A percentile compares a stretch with the other conserved stretches of the same genome.
phyloP scores from a whole-genome alignment of 1,140 invertebrate species.

The Zaprionus taronus region DNA sequence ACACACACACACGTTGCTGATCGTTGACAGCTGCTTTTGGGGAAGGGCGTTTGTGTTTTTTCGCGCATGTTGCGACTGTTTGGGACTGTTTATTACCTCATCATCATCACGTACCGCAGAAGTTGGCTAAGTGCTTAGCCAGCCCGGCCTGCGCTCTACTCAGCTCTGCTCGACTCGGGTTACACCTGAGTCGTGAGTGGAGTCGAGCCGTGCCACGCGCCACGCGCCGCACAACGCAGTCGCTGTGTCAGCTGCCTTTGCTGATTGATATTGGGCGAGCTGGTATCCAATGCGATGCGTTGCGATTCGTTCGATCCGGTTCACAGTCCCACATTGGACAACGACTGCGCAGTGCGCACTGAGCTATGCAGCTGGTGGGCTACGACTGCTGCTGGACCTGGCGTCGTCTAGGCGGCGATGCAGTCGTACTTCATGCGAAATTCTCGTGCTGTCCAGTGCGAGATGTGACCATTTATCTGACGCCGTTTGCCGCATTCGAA shows the following conservation, averaged over 20 bases:
- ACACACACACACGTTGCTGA: neutral
- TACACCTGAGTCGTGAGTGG: slow-evolving; percentile 48
- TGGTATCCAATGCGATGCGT: slow-evolving; percentile 21
- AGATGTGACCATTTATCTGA: slow-evolving; percentile 78
- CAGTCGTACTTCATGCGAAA: slow-evolving; percentile 62
- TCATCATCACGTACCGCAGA: slow-evolving; percentile 71
- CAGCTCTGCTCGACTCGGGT: slow-evolving; percentile 43
- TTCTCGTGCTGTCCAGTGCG: slow-evolving; percentile 49
- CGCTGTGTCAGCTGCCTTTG: slow-evolving; percentile 51
- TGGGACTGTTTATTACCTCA: slow-evolving; percentile 74
- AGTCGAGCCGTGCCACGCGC: slow-evolving; percentile 33
- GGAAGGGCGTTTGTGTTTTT: slow-evolving; percentile 28
- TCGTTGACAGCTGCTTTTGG: slow-evolving; percentile 65
- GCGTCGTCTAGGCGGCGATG: slow-evolving; percentile 63
- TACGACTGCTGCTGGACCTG: slow-evolving; percentile 12
- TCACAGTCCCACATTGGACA: slow-evolving; percentile 22
- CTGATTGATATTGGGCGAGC: slow-evolving; percentile 79
- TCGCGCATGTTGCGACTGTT: slow-evolving; percentile 31
- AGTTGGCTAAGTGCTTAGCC: slow-evolving; percentile 46
- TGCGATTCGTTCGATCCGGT: slow-evolving; percentile 18
- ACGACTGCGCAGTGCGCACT: neutral
- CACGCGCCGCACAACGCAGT: slow-evolving; percentile 43
- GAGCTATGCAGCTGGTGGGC: slow-evolving; percentile 38
- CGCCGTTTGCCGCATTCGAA: slow-evolving; percentile 62
- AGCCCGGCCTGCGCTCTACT: neutral